Evolutionary conservation across 2,888 invertebrate genomes (phyloP).

Genomic region (Heteromyza rotundicornis): DNA sequence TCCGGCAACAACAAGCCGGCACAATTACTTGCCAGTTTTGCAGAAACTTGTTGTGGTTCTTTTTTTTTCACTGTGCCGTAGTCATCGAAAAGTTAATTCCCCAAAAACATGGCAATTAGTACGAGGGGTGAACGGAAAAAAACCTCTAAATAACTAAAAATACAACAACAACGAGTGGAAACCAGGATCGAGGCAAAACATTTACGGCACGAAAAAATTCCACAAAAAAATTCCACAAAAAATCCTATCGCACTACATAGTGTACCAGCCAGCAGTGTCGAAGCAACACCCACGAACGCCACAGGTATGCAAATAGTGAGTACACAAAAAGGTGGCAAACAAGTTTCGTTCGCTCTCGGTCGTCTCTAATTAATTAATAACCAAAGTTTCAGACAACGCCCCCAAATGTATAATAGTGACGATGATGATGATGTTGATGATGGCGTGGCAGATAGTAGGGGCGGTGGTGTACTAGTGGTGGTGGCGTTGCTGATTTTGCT

Average conservation of each 20-base stretch:
- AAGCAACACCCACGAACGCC: neutral
- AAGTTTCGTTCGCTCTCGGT: neutral
- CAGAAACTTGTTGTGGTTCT: too few relatives aligned
- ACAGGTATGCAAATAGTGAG: neutral
- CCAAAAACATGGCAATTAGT: constrained; percentile 57
- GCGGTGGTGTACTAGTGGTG: neutral
- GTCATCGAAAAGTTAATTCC: constrained; percentile 56
- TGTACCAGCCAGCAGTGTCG: neutral
- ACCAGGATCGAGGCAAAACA: too few relatives aligned
- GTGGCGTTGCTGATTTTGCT: neutral
- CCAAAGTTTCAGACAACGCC: constrained; percentile 11
- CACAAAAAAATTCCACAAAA: neutral
- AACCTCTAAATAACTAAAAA: too few relatives aligned
- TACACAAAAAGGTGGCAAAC: neutral
- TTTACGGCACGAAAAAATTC: neutral
- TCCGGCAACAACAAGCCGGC: constrained; percentile 17
- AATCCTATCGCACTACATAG: neutral
- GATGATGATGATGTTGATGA: neutral
- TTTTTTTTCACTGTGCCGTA: constrained; percentile 38
- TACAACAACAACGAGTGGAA: too few relatives aligned
- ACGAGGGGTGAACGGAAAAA: constrained; percentile 23
- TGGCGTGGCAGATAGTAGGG: neutral
- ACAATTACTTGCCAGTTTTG: too few relatives aligned
- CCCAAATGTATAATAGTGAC: neutral
- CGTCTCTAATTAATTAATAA: constrained; percentile 25